phyloP scores from a whole-genome alignment of 1,140 invertebrate genomes.

The Hylaeus anthracinus region DNA sequence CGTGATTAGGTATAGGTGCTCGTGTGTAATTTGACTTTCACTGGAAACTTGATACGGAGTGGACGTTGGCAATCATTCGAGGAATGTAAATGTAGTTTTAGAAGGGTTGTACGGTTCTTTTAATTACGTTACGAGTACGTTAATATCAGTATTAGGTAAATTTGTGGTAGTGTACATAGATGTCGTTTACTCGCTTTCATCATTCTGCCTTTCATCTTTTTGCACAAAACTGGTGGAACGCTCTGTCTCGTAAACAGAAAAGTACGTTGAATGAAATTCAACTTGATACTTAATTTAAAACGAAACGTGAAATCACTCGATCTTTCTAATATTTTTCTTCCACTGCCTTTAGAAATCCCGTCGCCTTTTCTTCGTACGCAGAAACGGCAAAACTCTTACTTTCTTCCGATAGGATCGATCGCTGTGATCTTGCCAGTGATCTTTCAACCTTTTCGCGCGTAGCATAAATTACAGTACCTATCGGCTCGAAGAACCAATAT shows the following conservation, averaged over 20 bases:
- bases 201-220: too few relatives aligned
- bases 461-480: conserved; percentile 6
- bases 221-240: too few relatives aligned
- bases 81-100: neutral
- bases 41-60: neutral
- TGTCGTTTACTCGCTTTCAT: too few relatives aligned
- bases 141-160: too few relatives aligned
- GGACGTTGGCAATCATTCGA: neutral
- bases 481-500: conserved; percentile 22
- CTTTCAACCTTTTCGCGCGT: conserved; percentile 24
- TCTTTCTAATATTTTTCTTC: neutral
- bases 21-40: neutral
- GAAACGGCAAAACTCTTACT: neutral
- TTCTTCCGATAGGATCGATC: conserved; percentile 1
- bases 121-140: neutral
- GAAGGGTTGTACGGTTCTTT: neutral
- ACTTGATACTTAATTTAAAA: neutral
- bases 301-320: neutral
- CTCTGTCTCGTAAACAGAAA: too few relatives aligned
- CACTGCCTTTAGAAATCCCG: neutral
- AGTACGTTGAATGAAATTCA: too few relatives aligned
- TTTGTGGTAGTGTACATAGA: too few relatives aligned
- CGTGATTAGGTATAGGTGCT: neutral
- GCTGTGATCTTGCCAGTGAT: neutral
- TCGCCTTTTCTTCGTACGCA: too few relatives aligned